Base-by-base conservation (phyloP, 2,797 vertebrate species). In the Ambastaia sidthimunki region DNA sequence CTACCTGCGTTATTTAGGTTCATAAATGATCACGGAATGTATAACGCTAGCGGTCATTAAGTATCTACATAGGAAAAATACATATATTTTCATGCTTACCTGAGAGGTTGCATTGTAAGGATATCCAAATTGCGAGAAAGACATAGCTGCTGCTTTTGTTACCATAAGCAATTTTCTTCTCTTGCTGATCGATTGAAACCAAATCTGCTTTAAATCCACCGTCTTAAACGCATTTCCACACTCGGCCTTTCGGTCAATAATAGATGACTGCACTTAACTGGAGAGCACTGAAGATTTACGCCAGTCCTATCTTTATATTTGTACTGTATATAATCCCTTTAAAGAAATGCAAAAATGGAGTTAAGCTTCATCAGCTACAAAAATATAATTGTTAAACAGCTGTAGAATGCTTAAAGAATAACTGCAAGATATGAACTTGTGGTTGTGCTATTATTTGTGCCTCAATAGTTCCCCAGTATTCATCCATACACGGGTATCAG, bases 71-170 rank as follows among this genome's bases (percentile, higher is more conserved):
- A 34, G 25, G 41, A 67, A 37, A 72, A 41, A 25, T 0, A 60
- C 44, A 83, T 68, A 83, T 63, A 44, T 23, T 12, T 21, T 31
- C 37, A 55, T 62, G 34, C 96, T 98, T 97, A 99, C 98, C 97
- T 98, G 97, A 85, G 98, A 96, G 91, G 96, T 92, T 91, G 96
- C 92, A 94, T 94, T 94, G 88, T 98, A 98, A 47, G 98, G 96
- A 88, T 98, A 98, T 95, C 97, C 97, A 91, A 98, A 98, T 91
- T 97, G 97, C 80, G 97, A 95, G 94, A 98, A 99, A 92, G 97
- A 97, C 98, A 98, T 99, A 85, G 92, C 94, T 89, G 93, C 94
- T 94, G 93, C 94, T 95, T 96, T 96, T 94, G 94, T 94, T 91
- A 95, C 92, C 94, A 95, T 95, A 93, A 92, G 95, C 92, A 95